Percentiles rank a stretch among this genome's conserved stretches.
phyloP scores from a whole-genome alignment of 2,113 vertebrate species.

The Apteryx mantelli region DNA sequence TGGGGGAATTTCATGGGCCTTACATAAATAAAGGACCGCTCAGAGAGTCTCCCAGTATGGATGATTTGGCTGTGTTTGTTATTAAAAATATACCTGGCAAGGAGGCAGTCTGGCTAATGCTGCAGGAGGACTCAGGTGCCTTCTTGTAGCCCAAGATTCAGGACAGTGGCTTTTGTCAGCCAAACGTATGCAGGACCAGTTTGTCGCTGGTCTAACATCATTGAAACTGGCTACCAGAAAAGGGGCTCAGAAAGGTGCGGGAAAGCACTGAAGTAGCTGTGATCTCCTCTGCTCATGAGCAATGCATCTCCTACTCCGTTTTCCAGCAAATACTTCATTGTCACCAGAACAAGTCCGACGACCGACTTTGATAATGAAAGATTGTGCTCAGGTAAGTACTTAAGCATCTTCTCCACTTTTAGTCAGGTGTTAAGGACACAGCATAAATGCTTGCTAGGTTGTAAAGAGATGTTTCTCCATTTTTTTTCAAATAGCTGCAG shows the following conservation, averaged over 20 bases:
- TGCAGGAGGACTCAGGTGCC: not conserved
- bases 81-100: not conserved
- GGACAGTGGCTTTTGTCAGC: not conserved
- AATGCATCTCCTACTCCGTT: not conserved
- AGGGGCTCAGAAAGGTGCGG: rapidly evolving
- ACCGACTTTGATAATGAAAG: not conserved
- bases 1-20: not conserved
- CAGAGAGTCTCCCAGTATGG: not conserved
- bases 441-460: not conserved
- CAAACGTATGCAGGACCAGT: rapidly evolving
- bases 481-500: not conserved
- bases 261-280: not conserved
- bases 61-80: not conserved
- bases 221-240: not conserved
- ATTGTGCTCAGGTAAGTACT: not conserved
- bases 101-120: not conserved
- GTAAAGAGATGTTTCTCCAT: not conserved
- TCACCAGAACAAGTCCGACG: not conserved
- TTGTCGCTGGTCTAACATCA: not conserved
- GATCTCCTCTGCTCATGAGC: not conserved
- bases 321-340: not conserved
- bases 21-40: not conserved
- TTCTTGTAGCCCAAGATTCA: not conserved
- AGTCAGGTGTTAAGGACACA: not conserved
- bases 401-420: not conserved